Evolutionary conservation across 2,888 invertebrate species (phyloP).

Genomic region (Agrotis puta): DNA sequence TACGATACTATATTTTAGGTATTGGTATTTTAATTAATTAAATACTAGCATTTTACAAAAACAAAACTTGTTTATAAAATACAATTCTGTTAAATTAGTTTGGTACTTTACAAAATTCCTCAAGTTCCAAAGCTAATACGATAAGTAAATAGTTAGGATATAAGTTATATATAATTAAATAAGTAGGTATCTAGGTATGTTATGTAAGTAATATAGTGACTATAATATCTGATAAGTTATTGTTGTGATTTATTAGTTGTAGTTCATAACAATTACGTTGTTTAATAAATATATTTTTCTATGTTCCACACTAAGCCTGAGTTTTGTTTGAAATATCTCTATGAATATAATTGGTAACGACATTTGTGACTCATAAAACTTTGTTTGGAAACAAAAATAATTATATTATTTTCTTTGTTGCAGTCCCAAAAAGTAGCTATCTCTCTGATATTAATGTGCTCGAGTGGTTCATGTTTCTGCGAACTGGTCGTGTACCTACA

Average conservation of each 20-base stretch:
- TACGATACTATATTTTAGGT: neutral
- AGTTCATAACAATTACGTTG: slow-evolving; percentile 72
- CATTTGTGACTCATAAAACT: neutral
- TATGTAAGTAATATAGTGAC: slow-evolving; percentile 10
- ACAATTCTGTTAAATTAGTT: slow-evolving; percentile 40
- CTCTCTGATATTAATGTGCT: slow-evolving; percentile 23
- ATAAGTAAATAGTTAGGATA: slow-evolving; percentile 56
- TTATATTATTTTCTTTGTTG: slow-evolving; percentile 30
- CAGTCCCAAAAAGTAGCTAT: slow-evolving; percentile 32
- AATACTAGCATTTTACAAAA: neutral
- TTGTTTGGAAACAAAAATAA: neutral
- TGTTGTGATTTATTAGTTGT: slow-evolving; percentile 80
- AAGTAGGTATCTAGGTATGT: slow-evolving; percentile 15
- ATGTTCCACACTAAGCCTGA: slow-evolving; percentile 49
- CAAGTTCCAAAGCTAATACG: slow-evolving; percentile 80
- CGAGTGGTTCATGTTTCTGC: slow-evolving; percentile 48
- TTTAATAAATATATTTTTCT: slow-evolving; percentile 69
- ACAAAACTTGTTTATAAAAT: neutral
- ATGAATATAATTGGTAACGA: neutral
- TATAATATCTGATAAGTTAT: slow-evolving; percentile 70
- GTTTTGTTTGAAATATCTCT: slow-evolving; percentile 28
- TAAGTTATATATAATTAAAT: slow-evolving; percentile 46
- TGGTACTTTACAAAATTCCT: slow-evolving; percentile 68
- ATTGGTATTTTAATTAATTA: neutral
- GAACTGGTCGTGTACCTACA: slow-evolving; percentile 58